Conservation (phyloP, 2,113 vertebrate genomes). For the Origma solitaria region DNA sequence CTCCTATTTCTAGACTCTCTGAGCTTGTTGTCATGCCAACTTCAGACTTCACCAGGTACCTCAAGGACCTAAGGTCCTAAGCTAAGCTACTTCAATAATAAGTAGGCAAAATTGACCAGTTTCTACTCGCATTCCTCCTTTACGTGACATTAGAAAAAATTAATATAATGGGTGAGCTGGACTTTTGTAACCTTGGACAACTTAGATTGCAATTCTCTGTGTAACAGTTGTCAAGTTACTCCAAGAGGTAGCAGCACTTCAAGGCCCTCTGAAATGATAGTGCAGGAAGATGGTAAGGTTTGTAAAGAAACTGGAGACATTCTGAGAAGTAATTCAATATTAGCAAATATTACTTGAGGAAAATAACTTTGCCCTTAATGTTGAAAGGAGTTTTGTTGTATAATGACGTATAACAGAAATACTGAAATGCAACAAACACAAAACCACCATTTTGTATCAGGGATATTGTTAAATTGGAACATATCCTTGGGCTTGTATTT, state of each 20-base stretch:
- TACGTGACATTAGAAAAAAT: not conserved
- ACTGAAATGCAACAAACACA: not conserved
- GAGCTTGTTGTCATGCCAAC: conserved; percentile 55
- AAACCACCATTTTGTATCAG: not conserved
- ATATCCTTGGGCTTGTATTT: not conserved
- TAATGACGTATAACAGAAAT: not conserved
- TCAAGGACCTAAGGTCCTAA: conserved; percentile 52
- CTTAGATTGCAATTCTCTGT: not conserved
- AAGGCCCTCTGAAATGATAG: not conserved
- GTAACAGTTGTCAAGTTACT: conserved; percentile 7
- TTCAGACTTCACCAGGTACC: conserved; percentile 33
- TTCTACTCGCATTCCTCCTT: not conserved
- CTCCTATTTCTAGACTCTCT: not conserved
- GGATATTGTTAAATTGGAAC: not conserved
- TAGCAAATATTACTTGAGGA: not conserved
- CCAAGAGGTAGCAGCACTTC: conserved; percentile 16
- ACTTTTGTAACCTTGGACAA: conserved; percentile 34
- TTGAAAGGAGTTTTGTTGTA: not conserved
- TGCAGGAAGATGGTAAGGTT: not conserved
- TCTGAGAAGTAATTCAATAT: conserved; percentile 2
- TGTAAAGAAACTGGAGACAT: not conserved
- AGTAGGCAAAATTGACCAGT: conserved; percentile 38
- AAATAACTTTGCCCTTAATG: not conserved
- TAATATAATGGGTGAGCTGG: conserved; percentile 1
- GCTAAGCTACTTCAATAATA: conserved; percentile 38